These are phyloP conservation scores for Meta bourneti DNA, from an alignment of 2,888 invertebrate species.

Conservation along the genomic window DNA sequence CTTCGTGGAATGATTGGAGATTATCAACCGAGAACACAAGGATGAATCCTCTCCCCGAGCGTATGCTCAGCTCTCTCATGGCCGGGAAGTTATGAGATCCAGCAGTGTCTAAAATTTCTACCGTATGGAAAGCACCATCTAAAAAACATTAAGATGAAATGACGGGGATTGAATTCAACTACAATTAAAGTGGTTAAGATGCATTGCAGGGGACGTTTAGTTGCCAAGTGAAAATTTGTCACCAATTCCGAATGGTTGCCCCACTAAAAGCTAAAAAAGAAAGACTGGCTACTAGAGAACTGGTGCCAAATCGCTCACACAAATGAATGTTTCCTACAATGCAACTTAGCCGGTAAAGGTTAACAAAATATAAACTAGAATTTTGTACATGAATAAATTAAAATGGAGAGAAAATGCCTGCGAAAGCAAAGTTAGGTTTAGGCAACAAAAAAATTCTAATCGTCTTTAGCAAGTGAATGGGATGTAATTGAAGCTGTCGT, in stretches of 20 bases:
- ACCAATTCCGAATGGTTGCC: not conserved
- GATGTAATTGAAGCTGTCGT: too few species aligned
- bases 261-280: not conserved
- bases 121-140: conserved; percentile 79
- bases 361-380: too few species aligned
- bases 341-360: not conserved
- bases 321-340: not conserved
- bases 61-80: conserved; percentile 79
- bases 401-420: too few species aligned
- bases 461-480: too few species aligned
- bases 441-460: too few species aligned
- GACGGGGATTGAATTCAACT: not conserved
- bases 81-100: conserved; percentile 79
- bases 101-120: conserved; percentile 79
- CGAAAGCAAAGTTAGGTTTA: too few species aligned
- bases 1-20: conserved; percentile 78
- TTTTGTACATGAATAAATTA: too few species aligned
- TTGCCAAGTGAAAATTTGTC: too few species aligned
- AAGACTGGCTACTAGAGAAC: not conserved
- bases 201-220: too few species aligned
- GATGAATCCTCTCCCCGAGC: conserved; percentile 78
- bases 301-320: not conserved
- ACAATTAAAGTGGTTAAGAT: too few species aligned
- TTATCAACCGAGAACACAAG: conserved; percentile 79
- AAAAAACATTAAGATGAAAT: conserved; percentile 42